phyloP scores from a whole-genome alignment of 2,113 vertebrate genomes.

The Morone saxatilis region DNA sequence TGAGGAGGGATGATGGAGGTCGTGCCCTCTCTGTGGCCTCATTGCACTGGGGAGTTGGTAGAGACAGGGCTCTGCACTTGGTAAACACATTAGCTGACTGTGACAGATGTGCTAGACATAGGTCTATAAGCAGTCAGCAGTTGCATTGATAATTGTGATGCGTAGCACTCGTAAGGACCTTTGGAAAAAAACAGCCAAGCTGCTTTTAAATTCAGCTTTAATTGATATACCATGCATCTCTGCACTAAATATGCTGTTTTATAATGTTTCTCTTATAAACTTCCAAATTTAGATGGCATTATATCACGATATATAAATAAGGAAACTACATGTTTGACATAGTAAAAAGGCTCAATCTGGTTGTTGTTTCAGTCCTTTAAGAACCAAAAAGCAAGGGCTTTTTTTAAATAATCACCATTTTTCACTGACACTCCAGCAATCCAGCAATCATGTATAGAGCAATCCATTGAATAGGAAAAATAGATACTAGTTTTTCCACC shows the following conservation, averaged over 20 bases:
- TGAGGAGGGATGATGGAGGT: constrained; percentile 52
- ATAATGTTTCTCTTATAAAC: background rate
- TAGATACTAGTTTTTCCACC: constrained; percentile 3
- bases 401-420: background rate
- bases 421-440: constrained; percentile 2
- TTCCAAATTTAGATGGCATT: background rate
- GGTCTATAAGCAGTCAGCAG: constrained; percentile 21
- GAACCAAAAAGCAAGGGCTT: background rate
- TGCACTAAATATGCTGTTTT: background rate
- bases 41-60: constrained; percentile 40
- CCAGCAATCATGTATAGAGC: constrained; percentile 3
- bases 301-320: background rate
- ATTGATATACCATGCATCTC: background rate
- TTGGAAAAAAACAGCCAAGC: background rate
- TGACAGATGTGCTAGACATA: constrained; percentile 38
- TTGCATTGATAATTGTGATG: constrained; percentile 42
- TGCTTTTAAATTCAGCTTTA: background rate
- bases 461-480: constrained; percentile 22
- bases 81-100: constrained; percentile 55
- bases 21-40: constrained; percentile 39
- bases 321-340: background rate
- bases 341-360: background rate
- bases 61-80: constrained; percentile 18
- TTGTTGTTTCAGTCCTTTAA: background rate
- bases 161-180: background rate